phyloP scores from a whole-genome alignment of 2,888 invertebrate species.

The Coenonympha glycerion region DNA sequence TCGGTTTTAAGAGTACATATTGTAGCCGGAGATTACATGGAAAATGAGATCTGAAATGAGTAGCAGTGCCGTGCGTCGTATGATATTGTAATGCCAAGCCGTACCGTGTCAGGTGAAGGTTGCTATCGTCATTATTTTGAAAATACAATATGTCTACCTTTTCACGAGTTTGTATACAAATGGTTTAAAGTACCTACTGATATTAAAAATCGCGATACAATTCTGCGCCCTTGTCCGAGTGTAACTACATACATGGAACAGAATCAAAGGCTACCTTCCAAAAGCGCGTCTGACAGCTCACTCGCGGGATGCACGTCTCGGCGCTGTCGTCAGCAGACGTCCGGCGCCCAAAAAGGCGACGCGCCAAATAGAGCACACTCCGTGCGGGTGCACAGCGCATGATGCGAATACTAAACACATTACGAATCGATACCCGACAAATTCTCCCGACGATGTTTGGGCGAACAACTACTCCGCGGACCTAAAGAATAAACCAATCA shows the following conservation, averaged over 20 bases:
- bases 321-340: constrained; percentile 49
- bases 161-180: no score
- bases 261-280: constrained; percentile 3
- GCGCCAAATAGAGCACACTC: constrained; percentile 60
- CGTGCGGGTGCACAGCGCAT: constrained; percentile 35
- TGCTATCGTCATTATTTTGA: no score
- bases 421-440: constrained; percentile 34
- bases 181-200: not conserved
- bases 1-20: no score
- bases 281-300: constrained; percentile 18
- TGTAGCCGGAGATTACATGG: no score
- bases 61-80: no score
- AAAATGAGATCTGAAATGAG: no score
- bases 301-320: constrained; percentile 43
- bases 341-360: constrained; percentile 44
- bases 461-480: constrained; percentile 18
- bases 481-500: no score
- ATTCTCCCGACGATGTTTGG: constrained; percentile 44
- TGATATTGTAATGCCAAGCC: no score
- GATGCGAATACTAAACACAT: constrained; percentile 29
- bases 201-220: not conserved
- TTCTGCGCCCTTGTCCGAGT: not conserved
- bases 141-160: no score
- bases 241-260: not conserved
- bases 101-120: no score